phyloP scores from a whole-genome alignment of 2,797 vertebrate genomes.

The Ceyx erithaca region DNA sequence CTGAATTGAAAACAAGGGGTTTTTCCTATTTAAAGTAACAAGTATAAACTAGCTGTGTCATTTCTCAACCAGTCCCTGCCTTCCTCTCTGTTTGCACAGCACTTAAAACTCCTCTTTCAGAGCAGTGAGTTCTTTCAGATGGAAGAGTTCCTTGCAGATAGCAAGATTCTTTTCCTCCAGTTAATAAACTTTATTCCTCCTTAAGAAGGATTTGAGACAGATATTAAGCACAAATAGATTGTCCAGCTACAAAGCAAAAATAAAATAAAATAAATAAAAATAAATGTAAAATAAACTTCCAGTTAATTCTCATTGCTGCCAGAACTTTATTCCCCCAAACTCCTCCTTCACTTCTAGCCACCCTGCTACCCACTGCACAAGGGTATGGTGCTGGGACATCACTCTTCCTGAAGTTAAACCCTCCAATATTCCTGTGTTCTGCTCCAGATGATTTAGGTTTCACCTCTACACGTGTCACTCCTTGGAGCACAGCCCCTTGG shows the following conservation, averaged over 20 bases:
- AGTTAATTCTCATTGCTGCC: neutral
- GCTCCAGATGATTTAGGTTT: neutral
- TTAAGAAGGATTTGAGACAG: neutral
- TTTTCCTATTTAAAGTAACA: neutral
- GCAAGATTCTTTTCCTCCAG: neutral
- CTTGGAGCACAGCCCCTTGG: neutral
- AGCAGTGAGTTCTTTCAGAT: neutral
- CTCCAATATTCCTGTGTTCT: neutral
- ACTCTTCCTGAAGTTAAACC: neutral
- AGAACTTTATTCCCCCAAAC: neutral
- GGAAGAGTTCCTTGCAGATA: neutral
- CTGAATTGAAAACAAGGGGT: neutral
- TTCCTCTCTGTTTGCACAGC: neutral
- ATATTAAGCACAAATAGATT: neutral
- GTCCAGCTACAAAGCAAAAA: neutral
- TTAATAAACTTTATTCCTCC: neutral
- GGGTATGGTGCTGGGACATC: neutral
- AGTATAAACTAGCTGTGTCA: neutral
- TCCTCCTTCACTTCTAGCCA: neutral
- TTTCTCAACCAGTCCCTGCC: neutral
- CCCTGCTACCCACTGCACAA: neutral
- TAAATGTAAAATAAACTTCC: neutral
- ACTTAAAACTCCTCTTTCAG: neutral
- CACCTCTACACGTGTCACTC: fast-evolving
- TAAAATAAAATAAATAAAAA: too few relatives aligned